These are phyloP conservation scores for Drosophila santomea DNA, from an alignment of 1,140 invertebrate genomes.

Conservation along the genomic window DNA sequence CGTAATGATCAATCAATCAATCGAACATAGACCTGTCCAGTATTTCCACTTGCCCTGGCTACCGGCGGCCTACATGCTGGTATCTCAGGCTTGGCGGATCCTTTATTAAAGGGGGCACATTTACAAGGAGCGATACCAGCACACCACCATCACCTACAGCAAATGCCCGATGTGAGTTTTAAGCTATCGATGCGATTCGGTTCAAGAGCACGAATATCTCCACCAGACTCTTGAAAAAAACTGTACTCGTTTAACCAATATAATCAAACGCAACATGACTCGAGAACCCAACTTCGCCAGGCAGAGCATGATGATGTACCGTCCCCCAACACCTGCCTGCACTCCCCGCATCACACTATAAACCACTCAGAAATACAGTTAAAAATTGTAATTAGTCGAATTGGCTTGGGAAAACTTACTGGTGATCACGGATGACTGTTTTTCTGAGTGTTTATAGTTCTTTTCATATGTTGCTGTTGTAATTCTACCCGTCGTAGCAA, in stretches of 20 bases:
- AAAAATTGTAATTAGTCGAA: background rate
- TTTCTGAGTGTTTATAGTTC: constrained; percentile 33
- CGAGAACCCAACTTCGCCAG: constrained; percentile 19
- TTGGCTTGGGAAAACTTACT: no score
- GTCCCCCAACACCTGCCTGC: constrained; percentile 20
- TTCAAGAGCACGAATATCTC: constrained; percentile 34
- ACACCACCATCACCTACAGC: constrained; percentile 90
- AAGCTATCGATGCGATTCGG: constrained; percentile 54
- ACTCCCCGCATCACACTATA: background rate
- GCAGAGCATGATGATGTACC: constrained; percentile 44
- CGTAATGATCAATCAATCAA: constrained; percentile 33
- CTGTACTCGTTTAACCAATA: constrained; percentile 34
- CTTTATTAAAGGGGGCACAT: constrained; percentile 91
- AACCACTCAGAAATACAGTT: constrained; percentile 8
- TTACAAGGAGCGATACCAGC: constrained; percentile 91
- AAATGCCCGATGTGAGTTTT: constrained; percentile 85
- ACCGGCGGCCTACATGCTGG: constrained; percentile 85
- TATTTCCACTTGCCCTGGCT: constrained; percentile 85
- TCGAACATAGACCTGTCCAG: constrained; percentile 82
- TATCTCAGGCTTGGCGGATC: constrained; percentile 89
- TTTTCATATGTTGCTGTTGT: constrained; percentile 59
- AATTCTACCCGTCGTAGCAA: constrained; percentile 43
- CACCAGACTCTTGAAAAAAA: constrained; percentile 34
- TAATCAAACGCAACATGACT: constrained; percentile 34
- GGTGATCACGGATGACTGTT: background rate